These are phyloP conservation scores for Lasioglossum marginatum DNA, from an alignment of 2,888 invertebrate species.

Conservation along the genomic window DNA sequence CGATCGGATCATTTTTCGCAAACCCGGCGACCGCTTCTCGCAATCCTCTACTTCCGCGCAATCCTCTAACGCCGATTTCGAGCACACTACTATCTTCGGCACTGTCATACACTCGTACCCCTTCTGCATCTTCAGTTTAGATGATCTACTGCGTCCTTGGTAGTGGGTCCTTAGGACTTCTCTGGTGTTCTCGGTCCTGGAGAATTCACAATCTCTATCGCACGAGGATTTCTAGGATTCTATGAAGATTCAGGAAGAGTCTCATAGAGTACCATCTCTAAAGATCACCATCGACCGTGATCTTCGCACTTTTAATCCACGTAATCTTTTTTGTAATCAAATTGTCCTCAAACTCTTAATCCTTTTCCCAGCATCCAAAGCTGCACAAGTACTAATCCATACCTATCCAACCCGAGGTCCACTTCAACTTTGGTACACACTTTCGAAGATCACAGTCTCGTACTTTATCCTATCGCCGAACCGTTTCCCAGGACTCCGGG, in stretches of 20 bases:
- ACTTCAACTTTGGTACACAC: not conserved
- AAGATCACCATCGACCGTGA: too few species aligned
- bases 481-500: not conserved
- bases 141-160: not conserved
- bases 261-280: not conserved
- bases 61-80: conserved; percentile 67
- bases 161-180: not conserved
- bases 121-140: conserved; percentile 71
- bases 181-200: not conserved
- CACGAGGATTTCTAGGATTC: not conserved
- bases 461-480: not conserved
- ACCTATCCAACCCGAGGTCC: not conserved
- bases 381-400: not conserved
- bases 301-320: too few species aligned
- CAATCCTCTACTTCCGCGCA: conserved; percentile 40
- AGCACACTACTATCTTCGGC: conserved; percentile 79
- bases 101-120: conserved; percentile 77
- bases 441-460: not conserved
- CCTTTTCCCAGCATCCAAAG: not conserved
- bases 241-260: not conserved
- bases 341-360: not conserved
- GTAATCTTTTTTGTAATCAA: not conserved
- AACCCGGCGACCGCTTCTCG: conserved; percentile 50
- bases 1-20: conserved; percentile 70
- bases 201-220: not conserved